These are phyloP conservation scores for Drosophila ercepeae DNA, from an alignment of 1,140 invertebrate species.

Conservation along the genomic window DNA sequence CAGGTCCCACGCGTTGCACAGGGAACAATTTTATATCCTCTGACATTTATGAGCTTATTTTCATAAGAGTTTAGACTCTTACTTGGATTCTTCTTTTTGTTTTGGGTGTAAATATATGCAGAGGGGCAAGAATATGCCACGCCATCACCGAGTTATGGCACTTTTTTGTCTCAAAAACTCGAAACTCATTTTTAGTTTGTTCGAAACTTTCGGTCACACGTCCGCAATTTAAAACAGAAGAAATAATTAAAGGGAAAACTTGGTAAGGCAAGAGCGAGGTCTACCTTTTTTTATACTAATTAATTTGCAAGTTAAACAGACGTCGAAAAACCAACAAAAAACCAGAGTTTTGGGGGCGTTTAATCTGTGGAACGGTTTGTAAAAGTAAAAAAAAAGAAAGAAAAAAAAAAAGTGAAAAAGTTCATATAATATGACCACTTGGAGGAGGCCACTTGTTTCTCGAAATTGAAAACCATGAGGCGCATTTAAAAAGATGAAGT, in stretches of 20 bases:
- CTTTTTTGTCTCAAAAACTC: background rate
- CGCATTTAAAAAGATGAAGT: conserved; percentile 73
- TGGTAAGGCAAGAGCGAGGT: background rate
- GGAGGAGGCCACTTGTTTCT: conserved; percentile 54
- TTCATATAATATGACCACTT: conserved; percentile 51
- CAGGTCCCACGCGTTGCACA: background rate
- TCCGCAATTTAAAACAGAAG: background rate
- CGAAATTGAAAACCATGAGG: conserved; percentile 62
- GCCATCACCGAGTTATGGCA: background rate
- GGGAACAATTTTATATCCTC: background rate
- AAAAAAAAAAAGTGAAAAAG: background rate
- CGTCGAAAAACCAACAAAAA: background rate
- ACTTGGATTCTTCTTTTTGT: background rate
- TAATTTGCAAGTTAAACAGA: too few species aligned
- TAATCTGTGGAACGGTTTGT: background rate
- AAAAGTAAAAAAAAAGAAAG: too few species aligned
- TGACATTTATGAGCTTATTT: background rate
- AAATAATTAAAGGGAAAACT: background rate
- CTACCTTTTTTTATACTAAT: background rate
- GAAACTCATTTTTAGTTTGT: background rate
- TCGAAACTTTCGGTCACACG: background rate
- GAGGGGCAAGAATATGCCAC: background rate
- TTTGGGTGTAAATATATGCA: background rate
- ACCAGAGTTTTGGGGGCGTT: background rate
- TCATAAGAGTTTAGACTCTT: background rate